Evolutionary conservation across 2,797 vertebrate species (phyloP).

Genomic region (Crocodylus rhombifer): DNA sequence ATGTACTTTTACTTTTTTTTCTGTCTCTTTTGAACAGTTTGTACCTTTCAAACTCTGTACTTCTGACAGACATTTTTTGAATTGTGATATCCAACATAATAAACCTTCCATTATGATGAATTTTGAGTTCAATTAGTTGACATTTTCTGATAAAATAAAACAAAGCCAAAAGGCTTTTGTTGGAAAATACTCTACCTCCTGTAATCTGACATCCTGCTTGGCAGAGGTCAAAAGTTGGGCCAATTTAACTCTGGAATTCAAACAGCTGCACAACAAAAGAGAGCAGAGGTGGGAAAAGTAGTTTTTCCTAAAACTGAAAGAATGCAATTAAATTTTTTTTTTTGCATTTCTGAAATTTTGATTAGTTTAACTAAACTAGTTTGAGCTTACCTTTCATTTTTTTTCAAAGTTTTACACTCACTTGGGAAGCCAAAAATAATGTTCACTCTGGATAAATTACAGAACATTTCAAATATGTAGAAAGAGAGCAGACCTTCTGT

Average conservation of each 20-base stretch:
- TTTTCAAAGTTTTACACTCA: neutral
- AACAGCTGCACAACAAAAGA: neutral
- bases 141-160: too few relatives aligned
- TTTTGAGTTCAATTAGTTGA: too few relatives aligned
- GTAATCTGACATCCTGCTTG: neutral
- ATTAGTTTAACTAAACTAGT: neutral
- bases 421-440: neutral
- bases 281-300: neutral
- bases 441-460: neutral
- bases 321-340: neutral
- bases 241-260: neutral
- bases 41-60: too few relatives aligned
- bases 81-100: too few relatives aligned
- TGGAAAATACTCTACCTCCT: neutral
- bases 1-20: too few relatives aligned
- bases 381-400: neutral
- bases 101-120: too few relatives aligned
- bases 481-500: accelerated
- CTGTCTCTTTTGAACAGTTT: too few relatives aligned
- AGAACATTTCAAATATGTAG: neutral
- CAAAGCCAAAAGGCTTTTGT: neutral
- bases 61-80: too few relatives aligned
- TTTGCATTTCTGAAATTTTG: neutral
- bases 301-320: too few relatives aligned
- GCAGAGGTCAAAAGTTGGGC: neutral